Evolutionary conservation across 2,888 invertebrate genomes (phyloP).

Genomic region (Chironomus tentans): DNA sequence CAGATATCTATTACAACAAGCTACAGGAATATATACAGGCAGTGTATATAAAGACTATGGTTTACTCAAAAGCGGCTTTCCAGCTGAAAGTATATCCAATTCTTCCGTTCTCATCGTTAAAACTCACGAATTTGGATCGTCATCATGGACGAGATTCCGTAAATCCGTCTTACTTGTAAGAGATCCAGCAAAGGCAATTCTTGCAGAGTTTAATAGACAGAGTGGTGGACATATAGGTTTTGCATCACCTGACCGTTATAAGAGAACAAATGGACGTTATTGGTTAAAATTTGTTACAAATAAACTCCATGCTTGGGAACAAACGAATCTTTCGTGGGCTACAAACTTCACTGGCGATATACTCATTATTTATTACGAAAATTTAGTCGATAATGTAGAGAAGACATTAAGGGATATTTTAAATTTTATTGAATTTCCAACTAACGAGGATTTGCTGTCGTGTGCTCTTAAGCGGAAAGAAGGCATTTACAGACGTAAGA

Average conservation of each 20-base stretch:
- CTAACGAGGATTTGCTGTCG: slow-evolving; percentile 47
- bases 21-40: slow-evolving; percentile 66
- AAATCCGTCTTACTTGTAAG: slow-evolving; percentile 62
- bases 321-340: slow-evolving; percentile 61
- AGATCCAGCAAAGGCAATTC: slow-evolving; percentile 56
- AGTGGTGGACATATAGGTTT: slow-evolving; percentile 74
- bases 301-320: slow-evolving; percentile 58
- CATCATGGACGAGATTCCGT: slow-evolving; percentile 49
- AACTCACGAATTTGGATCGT: slow-evolving; percentile 64
- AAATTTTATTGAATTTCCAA: slow-evolving; percentile 49
- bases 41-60: slow-evolving; percentile 77
- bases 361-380: slow-evolving; percentile 62
- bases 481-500: slow-evolving; percentile 64
- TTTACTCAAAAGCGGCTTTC: slow-evolving; percentile 66
- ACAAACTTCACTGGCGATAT: slow-evolving; percentile 57
- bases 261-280: slow-evolving; percentile 52
- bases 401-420: slow-evolving; percentile 50
- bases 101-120: slow-evolving; percentile 70
- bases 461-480: slow-evolving; percentile 54
- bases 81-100: slow-evolving; percentile 65
- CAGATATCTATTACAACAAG: slow-evolving; percentile 66
- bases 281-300: slow-evolving; percentile 62
- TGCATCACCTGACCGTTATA: slow-evolving; percentile 58
- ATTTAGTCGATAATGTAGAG: slow-evolving; percentile 53
- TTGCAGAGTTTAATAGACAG: slow-evolving; percentile 66